phyloP scores from a whole-genome alignment of 35 echinoderm and acorn worm species.

The Eucidaris tribuloides region DNA sequence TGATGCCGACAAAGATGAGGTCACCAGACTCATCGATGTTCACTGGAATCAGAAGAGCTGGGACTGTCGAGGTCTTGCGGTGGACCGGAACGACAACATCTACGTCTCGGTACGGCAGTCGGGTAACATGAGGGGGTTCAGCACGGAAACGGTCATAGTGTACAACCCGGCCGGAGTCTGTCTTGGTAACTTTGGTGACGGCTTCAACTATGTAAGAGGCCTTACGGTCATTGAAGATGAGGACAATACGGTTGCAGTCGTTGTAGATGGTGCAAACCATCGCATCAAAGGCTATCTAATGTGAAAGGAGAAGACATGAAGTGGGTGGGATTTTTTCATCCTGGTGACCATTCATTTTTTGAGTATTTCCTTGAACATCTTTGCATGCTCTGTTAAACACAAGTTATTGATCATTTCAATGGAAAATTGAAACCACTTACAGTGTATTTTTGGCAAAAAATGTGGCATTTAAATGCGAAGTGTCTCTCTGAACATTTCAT shows the following conservation, averaged over 20 bases:
- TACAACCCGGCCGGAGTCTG: slow-evolving; percentile 43
- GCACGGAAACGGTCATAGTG: slow-evolving; percentile 36
- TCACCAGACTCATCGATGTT: slow-evolving; percentile 38
- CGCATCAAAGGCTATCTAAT: slow-evolving; percentile 26
- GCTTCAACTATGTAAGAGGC: slow-evolving; percentile 49
- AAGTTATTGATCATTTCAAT: not conserved
- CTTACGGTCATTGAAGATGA: slow-evolving; percentile 8
- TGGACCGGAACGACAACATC: slow-evolving; percentile 53
- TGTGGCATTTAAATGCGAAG: not conserved
- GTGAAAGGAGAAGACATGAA: no score
- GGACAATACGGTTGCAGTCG: slow-evolving; percentile 15
- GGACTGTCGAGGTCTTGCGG: slow-evolving; percentile 39
- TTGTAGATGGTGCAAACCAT: slow-evolving; percentile 24
- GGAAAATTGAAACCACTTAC: not conserved
- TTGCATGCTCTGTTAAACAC: not conserved
- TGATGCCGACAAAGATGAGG: slow-evolving; percentile 10
- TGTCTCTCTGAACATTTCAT: not conserved
- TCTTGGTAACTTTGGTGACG: slow-evolving; percentile 46
- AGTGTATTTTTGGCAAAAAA: not conserved
- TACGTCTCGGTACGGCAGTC: slow-evolving; percentile 33
- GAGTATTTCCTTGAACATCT: not conserved
- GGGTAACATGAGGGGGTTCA: slow-evolving; percentile 7
- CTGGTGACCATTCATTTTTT: not conserved
- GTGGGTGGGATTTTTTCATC: no score
- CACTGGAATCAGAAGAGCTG: slow-evolving; percentile 40